These are phyloP conservation scores for Leuciscus waleckii DNA, from an alignment of 2,797 vertebrate genomes.

Conservation along the genomic window DNA sequence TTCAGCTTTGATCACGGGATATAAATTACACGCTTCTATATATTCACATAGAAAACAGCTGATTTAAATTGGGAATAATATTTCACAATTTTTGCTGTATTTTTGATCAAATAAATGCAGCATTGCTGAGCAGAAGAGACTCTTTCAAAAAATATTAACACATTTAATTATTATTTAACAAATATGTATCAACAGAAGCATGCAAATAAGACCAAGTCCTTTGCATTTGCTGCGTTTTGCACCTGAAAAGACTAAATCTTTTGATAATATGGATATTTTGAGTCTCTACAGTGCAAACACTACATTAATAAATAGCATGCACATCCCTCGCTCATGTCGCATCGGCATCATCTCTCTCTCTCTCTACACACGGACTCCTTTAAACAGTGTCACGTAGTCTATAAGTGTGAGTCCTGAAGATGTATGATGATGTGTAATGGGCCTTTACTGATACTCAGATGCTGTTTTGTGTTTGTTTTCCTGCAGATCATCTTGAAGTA, in stretches of 20 bases:
- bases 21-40: neutral
- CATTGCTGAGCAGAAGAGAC: neutral
- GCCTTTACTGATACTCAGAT: neutral
- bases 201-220: neutral
- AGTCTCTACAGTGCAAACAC: neutral
- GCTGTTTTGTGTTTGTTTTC: slow-evolving; percentile 9
- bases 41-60: neutral
- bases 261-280: neutral
- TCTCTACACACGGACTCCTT: neutral
- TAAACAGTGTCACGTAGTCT: neutral
- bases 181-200: neutral
- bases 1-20: neutral
- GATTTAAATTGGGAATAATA: neutral
- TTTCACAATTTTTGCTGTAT: neutral
- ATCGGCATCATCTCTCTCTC: neutral
- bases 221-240: neutral
- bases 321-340: neutral
- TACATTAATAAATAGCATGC: slow-evolving; percentile 9
- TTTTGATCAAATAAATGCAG: neutral
- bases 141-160: neutral
- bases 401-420: neutral
- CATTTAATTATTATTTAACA: neutral
- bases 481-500: slow-evolving; percentile 99
- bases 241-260: neutral
- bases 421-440: neutral